These are phyloP conservation scores for Xanthorhoe spadicearia DNA, from an alignment of 2,888 invertebrate species.

Conservation along the genomic window DNA sequence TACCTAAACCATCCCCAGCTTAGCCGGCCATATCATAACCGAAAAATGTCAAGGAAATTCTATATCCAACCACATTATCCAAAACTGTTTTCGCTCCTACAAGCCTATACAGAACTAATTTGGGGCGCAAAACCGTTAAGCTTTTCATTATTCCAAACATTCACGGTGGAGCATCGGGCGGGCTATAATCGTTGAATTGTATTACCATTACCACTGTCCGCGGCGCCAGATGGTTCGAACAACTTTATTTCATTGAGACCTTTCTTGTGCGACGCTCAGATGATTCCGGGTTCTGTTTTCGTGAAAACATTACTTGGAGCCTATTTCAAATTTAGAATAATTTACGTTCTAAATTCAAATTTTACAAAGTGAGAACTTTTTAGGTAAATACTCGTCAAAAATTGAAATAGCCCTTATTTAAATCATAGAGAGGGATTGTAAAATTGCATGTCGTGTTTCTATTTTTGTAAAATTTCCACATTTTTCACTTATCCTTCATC, in stretches of 20 bases:
- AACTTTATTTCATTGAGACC: conserved; percentile 75
- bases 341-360: background rate
- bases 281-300: conserved; percentile 34
- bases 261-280: conserved; percentile 49
- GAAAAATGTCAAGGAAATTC: conserved; percentile 9
- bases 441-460: too few species aligned
- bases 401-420: too few species aligned
- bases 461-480: too few species aligned
- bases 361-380: background rate
- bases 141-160: conserved; percentile 78
- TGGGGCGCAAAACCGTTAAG: conserved; percentile 71
- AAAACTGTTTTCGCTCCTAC: conserved; percentile 22
- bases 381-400: too few species aligned
- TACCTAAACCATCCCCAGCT: too few species aligned
- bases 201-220: conserved; percentile 82
- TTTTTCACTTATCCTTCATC: too few species aligned
- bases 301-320: background rate
- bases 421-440: too few species aligned
- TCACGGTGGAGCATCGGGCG: conserved; percentile 61
- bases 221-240: conserved; percentile 78
- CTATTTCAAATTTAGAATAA: background rate
- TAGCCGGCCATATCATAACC: too few species aligned
- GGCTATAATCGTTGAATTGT: conserved; percentile 81
- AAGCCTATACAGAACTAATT: conserved; percentile 71
- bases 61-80: conserved; percentile 23